Base-by-base conservation (phyloP, 1,140 invertebrate species). In the Apis dorsata region DNA sequence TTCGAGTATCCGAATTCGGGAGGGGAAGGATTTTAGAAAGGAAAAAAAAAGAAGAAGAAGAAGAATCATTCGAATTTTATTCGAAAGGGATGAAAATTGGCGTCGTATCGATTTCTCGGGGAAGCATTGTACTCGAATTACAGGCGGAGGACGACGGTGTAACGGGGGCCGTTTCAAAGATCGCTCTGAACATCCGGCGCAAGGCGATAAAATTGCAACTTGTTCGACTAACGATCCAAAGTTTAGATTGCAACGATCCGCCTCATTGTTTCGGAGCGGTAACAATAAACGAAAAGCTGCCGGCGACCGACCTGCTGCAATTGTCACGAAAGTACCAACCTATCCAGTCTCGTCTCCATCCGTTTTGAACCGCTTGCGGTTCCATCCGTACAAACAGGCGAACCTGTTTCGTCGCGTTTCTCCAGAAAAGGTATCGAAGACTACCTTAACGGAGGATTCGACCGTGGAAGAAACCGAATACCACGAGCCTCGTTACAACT, bases 321-420 rank as follows among this genome's bases (percentile, higher is more conserved):
- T 83, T 79, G 81, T 57, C 1, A 34, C 62, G 75, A 79, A 79
- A 86, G 76, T 62, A 60, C 19, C 8, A 60, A 68, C 34, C 15
- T 44, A 75, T 34, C 13, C 2, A 57, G 53, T 55, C 53, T 28
- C 70, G 65, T 8, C n/a, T 21, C 12, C 19, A 69, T 73, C n/a
- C 62, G 24, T 34, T 77, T 62, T 21, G n/a, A 51, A n/a, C 55
- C n/a, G 60, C 21, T 60, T 77, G 69, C 59, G 63, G 60, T 81
- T 81, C 51, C 28, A 69, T 7, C 51, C 57, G 74, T 57, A 59
- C 57, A 15, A 53, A 44, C 5, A 44, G 34, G 0, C 34, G 34
- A 44, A 44, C 2, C 34, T 0, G 34, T 44, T 44, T 44, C 34
- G 34, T 3, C 34, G 2, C 34, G 34, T 7, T 44, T 7, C 34